phyloP scores from a whole-genome alignment of 2,113 vertebrate species.

The Saccopteryx bilineata region DNA sequence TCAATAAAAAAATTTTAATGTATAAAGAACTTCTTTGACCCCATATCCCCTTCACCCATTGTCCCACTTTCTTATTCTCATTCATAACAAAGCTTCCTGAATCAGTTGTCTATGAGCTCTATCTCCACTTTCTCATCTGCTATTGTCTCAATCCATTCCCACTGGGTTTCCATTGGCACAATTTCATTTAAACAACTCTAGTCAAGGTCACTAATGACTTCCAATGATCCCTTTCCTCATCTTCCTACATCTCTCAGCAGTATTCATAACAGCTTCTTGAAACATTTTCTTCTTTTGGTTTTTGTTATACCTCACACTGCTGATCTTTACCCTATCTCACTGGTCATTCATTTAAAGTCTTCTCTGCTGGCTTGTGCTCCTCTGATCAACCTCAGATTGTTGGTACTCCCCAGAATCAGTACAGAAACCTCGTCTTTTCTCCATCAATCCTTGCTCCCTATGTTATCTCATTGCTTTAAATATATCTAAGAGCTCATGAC shows the following conservation, averaged over 20 bases:
- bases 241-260: background rate
- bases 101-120: background rate
- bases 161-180: background rate
- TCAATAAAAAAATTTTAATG: no score
- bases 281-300: background rate
- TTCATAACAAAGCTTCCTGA: constrained; percentile 4
- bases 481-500: background rate
- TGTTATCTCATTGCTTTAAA: background rate
- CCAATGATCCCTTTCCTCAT: background rate
- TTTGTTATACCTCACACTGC: background rate
- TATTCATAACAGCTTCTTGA: background rate
- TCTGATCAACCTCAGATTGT: background rate
- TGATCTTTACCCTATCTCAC: background rate
- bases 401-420: background rate
- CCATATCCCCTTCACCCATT: background rate
- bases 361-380: background rate
- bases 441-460: background rate
- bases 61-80: background rate
- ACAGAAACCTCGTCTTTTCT: background rate
- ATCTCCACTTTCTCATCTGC: background rate
- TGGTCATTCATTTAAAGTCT: background rate
- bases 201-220: background rate
- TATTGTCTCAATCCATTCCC: background rate
- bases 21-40: background rate
- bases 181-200: background rate